Base-by-base conservation (phyloP, 2,797 vertebrate species). In the Chiroxiphia lanceolata region DNA sequence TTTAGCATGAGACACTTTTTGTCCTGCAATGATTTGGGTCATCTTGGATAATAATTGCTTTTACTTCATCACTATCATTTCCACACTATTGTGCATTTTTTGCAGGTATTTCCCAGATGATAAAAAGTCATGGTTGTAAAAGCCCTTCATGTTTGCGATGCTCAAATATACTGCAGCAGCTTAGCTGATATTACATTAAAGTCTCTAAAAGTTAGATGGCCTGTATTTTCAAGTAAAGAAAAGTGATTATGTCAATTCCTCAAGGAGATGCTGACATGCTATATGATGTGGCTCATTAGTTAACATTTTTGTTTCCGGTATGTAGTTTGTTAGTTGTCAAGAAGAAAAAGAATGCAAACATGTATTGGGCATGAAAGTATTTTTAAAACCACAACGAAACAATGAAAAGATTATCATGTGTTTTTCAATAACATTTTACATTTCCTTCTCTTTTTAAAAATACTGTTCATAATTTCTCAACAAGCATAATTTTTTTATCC, bases 241-340 rank as follows among this genome's bases (percentile, higher is more conserved):
- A 82, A 75, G 3, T 38, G 15, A 47, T 90, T 0, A 36, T 47
- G 14, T 40, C 14, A 9, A 1, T 87, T 65, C 38, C 59, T 84
- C 15, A 59, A 63, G n/a, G 50, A 77, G 50, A 72, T 56, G 31
- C 20, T 84, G 74, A 50, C 16, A 40, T 34, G 19, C 22, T 74
- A 1, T 47, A 10, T 36, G 38, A 56, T 72, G 15, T 82, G 63
- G 47, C 38, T 95, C n/a, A 82, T 89, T 63, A 87, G 27, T 38
- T 64, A 61, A 11, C 27, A n/a, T 65, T 93, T 75, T 65, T 87
- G 48, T 84, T 94, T 71, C 40, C 75, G 36, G 40, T 59, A 18
- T 77, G 13, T 75, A 27, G 14, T 83, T 91, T 74, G n/a, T 75
- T 82, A 70, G 19, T 40, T 93, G 75, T 91, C 63, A 72, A 16